Conservation (phyloP, 2,113 vertebrate species). For the Callocephalon fimbriatum region DNA sequence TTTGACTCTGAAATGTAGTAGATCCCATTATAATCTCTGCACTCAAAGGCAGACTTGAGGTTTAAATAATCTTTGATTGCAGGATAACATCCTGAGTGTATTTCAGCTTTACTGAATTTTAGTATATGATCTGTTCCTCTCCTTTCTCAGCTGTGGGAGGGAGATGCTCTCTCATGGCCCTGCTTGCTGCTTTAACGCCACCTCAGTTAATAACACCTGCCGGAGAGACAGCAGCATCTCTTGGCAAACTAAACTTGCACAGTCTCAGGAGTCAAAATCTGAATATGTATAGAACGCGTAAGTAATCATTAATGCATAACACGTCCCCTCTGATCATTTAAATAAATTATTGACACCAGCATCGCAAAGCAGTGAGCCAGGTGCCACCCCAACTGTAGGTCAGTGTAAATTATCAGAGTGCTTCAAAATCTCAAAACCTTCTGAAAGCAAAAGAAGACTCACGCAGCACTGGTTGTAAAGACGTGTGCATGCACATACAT, state of each 20-base stretch:
- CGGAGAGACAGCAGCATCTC: not conserved
- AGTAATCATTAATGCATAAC: conserved; percentile 13
- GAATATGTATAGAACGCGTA: not conserved
- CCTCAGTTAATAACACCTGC: not conserved
- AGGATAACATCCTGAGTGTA: not conserved
- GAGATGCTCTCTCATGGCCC: not conserved
- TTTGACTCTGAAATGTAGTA: not conserved
- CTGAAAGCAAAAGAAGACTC: not conserved
- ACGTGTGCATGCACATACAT: accelerated
- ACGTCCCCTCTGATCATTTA: not conserved
- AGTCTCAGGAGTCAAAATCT: conserved; percentile 32
- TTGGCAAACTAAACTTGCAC: not conserved
- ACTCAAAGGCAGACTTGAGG: not conserved
- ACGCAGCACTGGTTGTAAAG: accelerated
- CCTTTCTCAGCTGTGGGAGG: not conserved
- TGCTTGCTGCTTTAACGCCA: not conserved
- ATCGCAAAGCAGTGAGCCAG: not conserved
- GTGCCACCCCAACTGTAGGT: not conserved
- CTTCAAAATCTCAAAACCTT: not conserved
- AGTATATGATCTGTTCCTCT: not conserved
- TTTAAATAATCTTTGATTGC: not conserved
- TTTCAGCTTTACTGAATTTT: not conserved
- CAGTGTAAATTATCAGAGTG: not conserved
- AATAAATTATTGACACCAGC: conserved; percentile 33
- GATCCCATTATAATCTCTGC: not conserved